These are phyloP conservation scores for Ophiothrix spiculata DNA, from an alignment of 35 echinoderm and acorn worm species.

Conservation along the genomic window DNA sequence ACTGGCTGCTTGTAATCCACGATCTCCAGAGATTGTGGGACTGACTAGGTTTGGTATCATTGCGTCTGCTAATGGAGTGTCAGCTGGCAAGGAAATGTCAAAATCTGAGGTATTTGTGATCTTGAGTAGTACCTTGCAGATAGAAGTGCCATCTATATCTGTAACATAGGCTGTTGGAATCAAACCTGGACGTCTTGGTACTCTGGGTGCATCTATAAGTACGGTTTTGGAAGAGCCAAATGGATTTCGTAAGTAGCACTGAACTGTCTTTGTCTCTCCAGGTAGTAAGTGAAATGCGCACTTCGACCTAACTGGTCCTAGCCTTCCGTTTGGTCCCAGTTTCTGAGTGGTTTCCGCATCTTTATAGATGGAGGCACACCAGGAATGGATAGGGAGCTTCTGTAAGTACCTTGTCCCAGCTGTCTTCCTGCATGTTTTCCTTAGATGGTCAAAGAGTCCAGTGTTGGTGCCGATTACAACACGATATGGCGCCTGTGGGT, in stretches of 20 bases:
- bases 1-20: neutral
- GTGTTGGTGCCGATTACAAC: conserved; percentile 54
- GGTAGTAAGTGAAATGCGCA: neutral
- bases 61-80: neutral
- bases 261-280: neutral
- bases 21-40: neutral
- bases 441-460: conserved; percentile 36
- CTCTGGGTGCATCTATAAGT: neutral
- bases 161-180: neutral
- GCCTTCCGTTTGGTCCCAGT: neutral
- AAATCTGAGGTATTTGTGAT: neutral
- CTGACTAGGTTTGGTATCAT: neutral
- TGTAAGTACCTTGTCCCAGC: neutral
- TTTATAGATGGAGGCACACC: conserved; percentile 27
- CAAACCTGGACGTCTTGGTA: neutral
- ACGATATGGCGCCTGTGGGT: neutral
- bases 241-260: neutral
- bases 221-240: neutral
- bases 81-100: neutral
- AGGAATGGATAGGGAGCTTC: neutral
- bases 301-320: conserved; percentile 15
- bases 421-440: conserved; percentile 14
- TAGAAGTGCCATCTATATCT: neutral
- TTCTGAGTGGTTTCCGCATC: neutral
- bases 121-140: neutral